Percentiles rank a stretch among this genome's conserved stretches.
These are phyloP conservation scores for Takifugu bimaculatus DNA, from an alignment of 2,113 vertebrate genomes.

Conservation along the genomic window DNA sequence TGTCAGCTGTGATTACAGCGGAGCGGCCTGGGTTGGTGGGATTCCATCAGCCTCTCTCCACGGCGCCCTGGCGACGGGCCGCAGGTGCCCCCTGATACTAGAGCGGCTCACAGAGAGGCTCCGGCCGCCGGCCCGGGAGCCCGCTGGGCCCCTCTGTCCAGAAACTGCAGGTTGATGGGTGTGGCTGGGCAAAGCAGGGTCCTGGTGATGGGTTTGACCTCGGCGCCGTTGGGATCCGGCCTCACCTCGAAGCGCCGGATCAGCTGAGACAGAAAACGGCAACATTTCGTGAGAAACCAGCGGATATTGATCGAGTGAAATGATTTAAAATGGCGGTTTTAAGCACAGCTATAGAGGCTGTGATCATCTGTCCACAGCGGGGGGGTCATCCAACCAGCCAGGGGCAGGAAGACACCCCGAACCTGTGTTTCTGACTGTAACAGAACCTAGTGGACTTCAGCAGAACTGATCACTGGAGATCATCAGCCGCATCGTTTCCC, in stretches of 20 bases:
- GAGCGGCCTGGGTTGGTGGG: no score
- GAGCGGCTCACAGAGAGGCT: slow-evolving; percentile 26
- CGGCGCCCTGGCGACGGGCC: slow-evolving; percentile 5
- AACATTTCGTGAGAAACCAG: background rate
- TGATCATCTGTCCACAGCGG: no score
- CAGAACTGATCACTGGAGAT: no score
- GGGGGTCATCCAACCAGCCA: no score
- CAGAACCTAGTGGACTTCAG: no score
- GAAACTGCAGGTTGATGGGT: slow-evolving; percentile 74
- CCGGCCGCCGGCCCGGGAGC: background rate
- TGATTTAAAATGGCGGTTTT: no score
- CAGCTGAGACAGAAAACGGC: slow-evolving; percentile 54
- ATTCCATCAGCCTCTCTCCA: slow-evolving; percentile 5
- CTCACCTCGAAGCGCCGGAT: slow-evolving; percentile 71
- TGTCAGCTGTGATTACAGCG: no score
- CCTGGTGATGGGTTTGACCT: slow-evolving; percentile 68
- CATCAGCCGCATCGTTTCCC: no score
- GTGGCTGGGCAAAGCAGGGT: slow-evolving; percentile 69
- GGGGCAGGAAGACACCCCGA: no score
- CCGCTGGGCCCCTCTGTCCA: slow-evolving; percentile 49
- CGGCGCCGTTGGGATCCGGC: slow-evolving; percentile 66
- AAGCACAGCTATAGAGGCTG: no score
- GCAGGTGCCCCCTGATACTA: slow-evolving; percentile 21
- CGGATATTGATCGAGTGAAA: background rate
- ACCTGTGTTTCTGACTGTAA: no score